These are phyloP conservation scores for Drosophila yakuba DNA, from an alignment of 1,140 invertebrate genomes.

Conservation along the genomic window DNA sequence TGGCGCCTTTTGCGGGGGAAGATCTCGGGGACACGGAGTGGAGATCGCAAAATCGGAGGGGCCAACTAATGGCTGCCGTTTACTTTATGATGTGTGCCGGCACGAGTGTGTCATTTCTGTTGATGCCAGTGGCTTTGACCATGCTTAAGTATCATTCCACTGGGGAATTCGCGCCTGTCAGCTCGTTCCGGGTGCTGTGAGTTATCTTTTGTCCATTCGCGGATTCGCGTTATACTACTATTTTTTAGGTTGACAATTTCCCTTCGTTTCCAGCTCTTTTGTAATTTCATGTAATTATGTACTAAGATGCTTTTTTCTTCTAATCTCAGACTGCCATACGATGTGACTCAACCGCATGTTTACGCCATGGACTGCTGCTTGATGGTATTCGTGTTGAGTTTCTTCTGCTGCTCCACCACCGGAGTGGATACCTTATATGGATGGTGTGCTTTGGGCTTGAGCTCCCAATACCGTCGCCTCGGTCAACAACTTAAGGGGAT, in stretches of 20 bases:
- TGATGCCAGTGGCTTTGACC: slow-evolving; percentile 48
- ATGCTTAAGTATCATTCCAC: slow-evolving; percentile 27
- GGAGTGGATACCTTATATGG: slow-evolving; percentile 59
- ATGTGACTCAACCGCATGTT: slow-evolving; percentile 43
- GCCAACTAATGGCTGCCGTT: slow-evolving; percentile 39
- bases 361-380: slow-evolving; percentile 52
- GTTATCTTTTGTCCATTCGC: background rate
- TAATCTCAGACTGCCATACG: slow-evolving; percentile 45
- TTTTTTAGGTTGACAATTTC: too few species aligned
- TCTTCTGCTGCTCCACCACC: slow-evolving; percentile 68
- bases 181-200: slow-evolving; percentile 56
- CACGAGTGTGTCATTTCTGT: slow-evolving; percentile 55
- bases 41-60: slow-evolving; percentile 31
- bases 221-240: too few species aligned
- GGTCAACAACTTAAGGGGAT: slow-evolving; percentile 13
- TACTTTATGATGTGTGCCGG: slow-evolving; percentile 63
- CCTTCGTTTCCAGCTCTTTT: too few species aligned
- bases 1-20: slow-evolving; percentile 14
- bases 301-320: background rate
- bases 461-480: slow-evolving; percentile 55
- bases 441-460: slow-evolving; percentile 56
- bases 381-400: slow-evolving; percentile 56
- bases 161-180: slow-evolving; percentile 43
- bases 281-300: too few species aligned
- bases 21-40: background rate